phyloP scores from a whole-genome alignment of 2,113 vertebrate species.

The Patagioenas fasciata region DNA sequence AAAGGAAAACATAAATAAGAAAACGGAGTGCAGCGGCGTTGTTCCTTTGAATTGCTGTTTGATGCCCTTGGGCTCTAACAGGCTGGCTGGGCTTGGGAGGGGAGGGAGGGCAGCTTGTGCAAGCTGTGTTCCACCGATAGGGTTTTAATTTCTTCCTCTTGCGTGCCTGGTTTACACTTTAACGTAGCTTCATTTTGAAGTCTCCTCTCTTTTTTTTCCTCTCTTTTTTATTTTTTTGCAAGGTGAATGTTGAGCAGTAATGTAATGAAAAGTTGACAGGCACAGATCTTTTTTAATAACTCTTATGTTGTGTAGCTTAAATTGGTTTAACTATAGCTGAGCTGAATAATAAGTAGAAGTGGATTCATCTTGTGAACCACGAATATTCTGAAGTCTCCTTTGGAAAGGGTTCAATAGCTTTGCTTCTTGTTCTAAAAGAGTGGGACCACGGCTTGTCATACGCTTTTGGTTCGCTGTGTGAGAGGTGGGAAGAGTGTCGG shows the following conservation, averaged over 20 bases:
- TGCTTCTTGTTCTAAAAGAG: not conserved
- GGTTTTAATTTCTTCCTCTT: slow-evolving; percentile 50
- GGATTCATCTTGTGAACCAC: slow-evolving; percentile 44
- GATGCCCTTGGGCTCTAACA: slow-evolving; percentile 6
- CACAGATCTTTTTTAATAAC: slow-evolving; percentile 72
- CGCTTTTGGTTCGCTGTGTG: not conserved
- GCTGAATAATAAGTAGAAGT: slow-evolving; percentile 72
- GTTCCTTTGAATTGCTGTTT: not conserved
- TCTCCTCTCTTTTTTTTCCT: not conserved
- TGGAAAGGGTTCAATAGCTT: not conserved
- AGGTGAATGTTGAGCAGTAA: slow-evolving; percentile 71
- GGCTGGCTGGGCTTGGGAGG: not conserved
- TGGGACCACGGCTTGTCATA: not conserved
- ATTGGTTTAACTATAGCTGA: slow-evolving; percentile 75
- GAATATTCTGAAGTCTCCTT: slow-evolving; percentile 36
- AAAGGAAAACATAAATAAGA: not conserved
- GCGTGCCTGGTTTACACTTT: slow-evolving; percentile 52
- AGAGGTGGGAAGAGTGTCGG: not conserved
- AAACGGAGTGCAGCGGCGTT: not conserved
- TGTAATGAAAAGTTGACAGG: slow-evolving; percentile 74
- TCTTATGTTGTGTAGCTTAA: slow-evolving; percentile 72
- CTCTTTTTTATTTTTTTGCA: slow-evolving; percentile 8
- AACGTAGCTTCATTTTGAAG: slow-evolving; percentile 57
- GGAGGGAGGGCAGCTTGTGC: not conserved
- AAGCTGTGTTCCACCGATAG: slow-evolving; percentile 39